Evolutionary conservation across 1,140 invertebrate species (phyloP).

Genomic region (honey bee (Apis mellifera)): DNA sequence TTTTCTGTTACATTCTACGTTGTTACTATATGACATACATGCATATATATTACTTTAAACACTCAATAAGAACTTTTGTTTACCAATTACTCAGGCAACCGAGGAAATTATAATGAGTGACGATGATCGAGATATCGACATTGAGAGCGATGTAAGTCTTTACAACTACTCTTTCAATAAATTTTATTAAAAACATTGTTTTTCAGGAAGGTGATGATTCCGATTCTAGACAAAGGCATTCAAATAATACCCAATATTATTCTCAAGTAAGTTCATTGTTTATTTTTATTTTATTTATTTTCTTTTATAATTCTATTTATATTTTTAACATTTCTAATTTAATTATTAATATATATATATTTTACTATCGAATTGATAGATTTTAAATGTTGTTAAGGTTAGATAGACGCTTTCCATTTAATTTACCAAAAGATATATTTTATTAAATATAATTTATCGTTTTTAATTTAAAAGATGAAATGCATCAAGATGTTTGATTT

Average conservation of each 20-base stretch:
- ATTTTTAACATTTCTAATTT: not conserved
- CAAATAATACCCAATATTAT: conserved; percentile 83
- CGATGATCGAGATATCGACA: conserved; percentile 95
- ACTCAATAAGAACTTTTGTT: conserved; percentile 37
- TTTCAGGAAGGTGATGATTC: conserved; percentile 86
- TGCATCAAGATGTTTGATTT: not conserved
- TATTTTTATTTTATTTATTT: not conserved
- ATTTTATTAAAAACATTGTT: conserved; percentile 7
- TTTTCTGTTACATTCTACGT: not conserved
- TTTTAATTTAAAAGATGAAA: not conserved
- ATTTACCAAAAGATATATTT: not conserved
- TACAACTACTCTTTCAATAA: not conserved
- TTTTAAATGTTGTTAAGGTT: conserved; percentile 21
- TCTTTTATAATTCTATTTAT: not conserved
- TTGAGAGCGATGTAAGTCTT: conserved; percentile 93
- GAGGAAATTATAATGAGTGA: conserved; percentile 86
- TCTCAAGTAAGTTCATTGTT: conserved; percentile 80
- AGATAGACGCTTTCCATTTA: conserved; percentile 3
- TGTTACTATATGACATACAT: not conserved
- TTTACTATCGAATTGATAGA: not conserved
- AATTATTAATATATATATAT: not conserved
- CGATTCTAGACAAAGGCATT: conserved; percentile 82
- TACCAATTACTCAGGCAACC: conserved; percentile 27
- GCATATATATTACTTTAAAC: not conserved
- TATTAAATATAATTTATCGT: not conserved